Percentiles rank a stretch among this genome's conserved stretches.
Evolutionary conservation across 2,113 vertebrate species (phyloP).

Genomic region (Ammospiza nelsoni): DNA sequence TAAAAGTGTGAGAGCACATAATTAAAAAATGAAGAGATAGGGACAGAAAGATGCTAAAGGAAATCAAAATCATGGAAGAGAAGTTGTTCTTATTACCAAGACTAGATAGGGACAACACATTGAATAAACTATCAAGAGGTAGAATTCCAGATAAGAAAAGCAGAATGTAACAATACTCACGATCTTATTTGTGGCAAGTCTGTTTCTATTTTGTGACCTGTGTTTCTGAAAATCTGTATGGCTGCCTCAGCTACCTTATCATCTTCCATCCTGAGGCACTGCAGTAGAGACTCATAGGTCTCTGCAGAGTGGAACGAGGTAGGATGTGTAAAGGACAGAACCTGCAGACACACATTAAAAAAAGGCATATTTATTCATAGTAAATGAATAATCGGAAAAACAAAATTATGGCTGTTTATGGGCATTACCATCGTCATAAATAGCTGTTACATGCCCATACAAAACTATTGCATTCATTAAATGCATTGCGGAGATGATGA

Average conservation of each 20-base stretch:
- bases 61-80: neutral
- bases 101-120: neutral
- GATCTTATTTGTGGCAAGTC: constrained; percentile 97
- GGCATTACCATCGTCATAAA: neutral
- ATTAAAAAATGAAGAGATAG: neutral
- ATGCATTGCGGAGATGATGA: neutral
- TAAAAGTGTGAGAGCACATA: neutral
- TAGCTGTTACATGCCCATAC: neutral
- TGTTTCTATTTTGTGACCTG: constrained; percentile 97
- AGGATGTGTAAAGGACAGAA: constrained; percentile 98
- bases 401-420: neutral
- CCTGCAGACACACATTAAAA: constrained; percentile 73
- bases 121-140: neutral
- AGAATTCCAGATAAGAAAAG: neutral
- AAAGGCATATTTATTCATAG: neutral
- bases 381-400: neutral
- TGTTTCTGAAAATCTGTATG: constrained; percentile 99
- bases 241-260: constrained; percentile 98
- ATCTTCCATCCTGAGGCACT: constrained; percentile 99
- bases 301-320: constrained; percentile 98
- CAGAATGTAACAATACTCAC: constrained; percentile 75
- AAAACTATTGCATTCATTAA: neutral
- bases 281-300: constrained; percentile 97
- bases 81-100: neutral
- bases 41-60: neutral